Percentiles rank a stretch among this genome's conserved stretches.
phyloP scores from a whole-genome alignment of 2,888 invertebrate species.

The Tetragonisca angustula region DNA sequence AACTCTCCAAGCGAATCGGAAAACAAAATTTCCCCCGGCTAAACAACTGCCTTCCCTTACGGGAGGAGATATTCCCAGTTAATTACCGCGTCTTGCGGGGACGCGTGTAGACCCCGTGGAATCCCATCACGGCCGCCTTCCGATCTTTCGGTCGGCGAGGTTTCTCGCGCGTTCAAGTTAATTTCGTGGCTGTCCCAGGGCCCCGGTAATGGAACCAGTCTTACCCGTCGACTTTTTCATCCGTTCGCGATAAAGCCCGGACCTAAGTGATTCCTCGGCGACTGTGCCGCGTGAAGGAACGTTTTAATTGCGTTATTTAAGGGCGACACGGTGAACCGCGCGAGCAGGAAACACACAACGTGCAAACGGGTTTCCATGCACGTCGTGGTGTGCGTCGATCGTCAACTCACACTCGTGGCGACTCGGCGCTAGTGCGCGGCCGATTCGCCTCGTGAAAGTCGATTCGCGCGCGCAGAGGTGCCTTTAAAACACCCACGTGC shows the following conservation, averaged over 20 bases:
- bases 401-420: neutral
- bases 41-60: slow-evolving; percentile 8
- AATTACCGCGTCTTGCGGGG: slow-evolving; percentile 38
- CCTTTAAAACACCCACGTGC: slow-evolving; percentile 45
- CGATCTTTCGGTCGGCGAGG: slow-evolving; percentile 4
- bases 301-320: slow-evolving; percentile 73
- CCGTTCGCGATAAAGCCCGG: slow-evolving; percentile 37
- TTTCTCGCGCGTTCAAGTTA: slow-evolving; percentile 53
- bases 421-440: neutral
- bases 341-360: slow-evolving; percentile 43
- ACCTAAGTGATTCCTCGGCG: slow-evolving; percentile 31
- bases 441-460: slow-evolving; percentile 70
- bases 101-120: neutral
- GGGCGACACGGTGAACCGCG: slow-evolving; percentile 62
- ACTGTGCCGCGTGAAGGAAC: slow-evolving; percentile 21
- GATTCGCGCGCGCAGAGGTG: slow-evolving; percentile 40
- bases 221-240: slow-evolving; percentile 31
- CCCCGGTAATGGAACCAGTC: slow-evolving; percentile 54
- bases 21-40: neutral
- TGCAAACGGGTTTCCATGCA: slow-evolving; percentile 69
- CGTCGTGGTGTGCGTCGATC: slow-evolving; percentile 32
- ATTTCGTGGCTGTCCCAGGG: slow-evolving; percentile 41
- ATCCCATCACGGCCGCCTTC: neutral
- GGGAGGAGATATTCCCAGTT: slow-evolving; percentile 31
- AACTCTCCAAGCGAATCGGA: neutral